Evolutionary conservation across 2,797 vertebrate genomes (phyloP).

Genomic region (Scyliorhinus canicula): DNA sequence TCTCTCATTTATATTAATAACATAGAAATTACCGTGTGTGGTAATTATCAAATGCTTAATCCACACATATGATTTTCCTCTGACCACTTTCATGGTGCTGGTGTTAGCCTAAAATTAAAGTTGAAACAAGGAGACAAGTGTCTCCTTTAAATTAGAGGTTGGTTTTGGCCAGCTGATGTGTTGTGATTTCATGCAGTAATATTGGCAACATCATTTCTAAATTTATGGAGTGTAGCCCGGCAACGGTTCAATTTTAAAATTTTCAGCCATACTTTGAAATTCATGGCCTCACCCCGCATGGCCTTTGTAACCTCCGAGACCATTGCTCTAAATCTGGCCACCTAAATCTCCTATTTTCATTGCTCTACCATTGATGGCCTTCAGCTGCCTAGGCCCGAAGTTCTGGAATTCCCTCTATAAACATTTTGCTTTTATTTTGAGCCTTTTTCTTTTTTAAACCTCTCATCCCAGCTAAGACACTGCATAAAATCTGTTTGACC

Average conservation of each 20-base stretch:
- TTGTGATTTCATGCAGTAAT: neutral
- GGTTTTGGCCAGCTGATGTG: neutral
- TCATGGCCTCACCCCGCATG: neutral
- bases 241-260: neutral
- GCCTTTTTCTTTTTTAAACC: neutral
- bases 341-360: neutral
- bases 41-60: neutral
- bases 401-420: neutral
- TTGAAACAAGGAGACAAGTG: neutral
- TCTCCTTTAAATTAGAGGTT: neutral
- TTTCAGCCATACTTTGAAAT: neutral
- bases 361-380: neutral
- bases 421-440: neutral
- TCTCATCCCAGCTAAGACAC: neutral
- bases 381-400: neutral
- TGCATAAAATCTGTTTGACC: neutral
- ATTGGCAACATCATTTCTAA: neutral
- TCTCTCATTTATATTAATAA: neutral
- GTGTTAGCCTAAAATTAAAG: neutral
- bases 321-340: neutral
- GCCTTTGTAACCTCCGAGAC: neutral
- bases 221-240: neutral
- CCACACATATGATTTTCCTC: neutral
- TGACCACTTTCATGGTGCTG: neutral
- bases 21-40: neutral